These are phyloP conservation scores for Conomelus anceps DNA, from an alignment of 2,888 invertebrate genomes.

Conservation along the genomic window DNA sequence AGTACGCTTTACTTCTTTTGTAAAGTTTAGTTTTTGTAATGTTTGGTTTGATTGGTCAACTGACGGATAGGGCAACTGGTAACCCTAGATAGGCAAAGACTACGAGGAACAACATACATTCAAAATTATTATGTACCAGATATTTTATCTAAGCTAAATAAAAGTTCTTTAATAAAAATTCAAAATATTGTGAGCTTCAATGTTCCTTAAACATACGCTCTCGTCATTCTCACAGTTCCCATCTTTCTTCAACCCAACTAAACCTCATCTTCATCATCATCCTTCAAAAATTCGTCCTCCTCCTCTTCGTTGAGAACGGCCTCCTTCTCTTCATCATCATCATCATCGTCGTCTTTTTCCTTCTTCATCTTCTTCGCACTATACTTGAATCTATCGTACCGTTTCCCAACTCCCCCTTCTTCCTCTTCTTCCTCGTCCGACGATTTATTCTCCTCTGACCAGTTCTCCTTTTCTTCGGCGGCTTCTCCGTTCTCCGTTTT, in stretches of 20 bases:
- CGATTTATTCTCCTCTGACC: constrained; percentile 41
- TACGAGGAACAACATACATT: too few species aligned
- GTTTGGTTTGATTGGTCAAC: too few species aligned
- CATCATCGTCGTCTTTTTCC: constrained; percentile 37
- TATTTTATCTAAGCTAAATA: too few species aligned
- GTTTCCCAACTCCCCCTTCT: constrained; percentile 35
- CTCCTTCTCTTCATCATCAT: background rate
- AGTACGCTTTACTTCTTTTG: too few species aligned
- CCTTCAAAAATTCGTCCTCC: background rate
- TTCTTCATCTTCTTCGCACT: constrained; percentile 49
- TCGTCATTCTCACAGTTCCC: background rate
- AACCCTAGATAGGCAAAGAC: too few species aligned
- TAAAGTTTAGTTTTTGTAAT: too few species aligned
- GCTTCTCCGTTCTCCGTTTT: constrained; percentile 41
- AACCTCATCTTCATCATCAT: background rate
- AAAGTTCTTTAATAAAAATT: too few species aligned
- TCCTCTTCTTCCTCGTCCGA: constrained; percentile 61
- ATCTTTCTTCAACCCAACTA: background rate
- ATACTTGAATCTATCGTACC: constrained; percentile 58
- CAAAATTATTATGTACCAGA: too few species aligned
- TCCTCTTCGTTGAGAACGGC: background rate
- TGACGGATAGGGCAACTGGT: too few species aligned
- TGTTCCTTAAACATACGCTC: background rate
- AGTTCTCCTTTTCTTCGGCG: background rate
- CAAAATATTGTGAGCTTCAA: too few species aligned